A percentile compares a stretch with the other conserved stretches of the same genome.
Conservation (phyloP, 1,140 invertebrate genomes). For the Trypoxylus dichotomus region DNA sequence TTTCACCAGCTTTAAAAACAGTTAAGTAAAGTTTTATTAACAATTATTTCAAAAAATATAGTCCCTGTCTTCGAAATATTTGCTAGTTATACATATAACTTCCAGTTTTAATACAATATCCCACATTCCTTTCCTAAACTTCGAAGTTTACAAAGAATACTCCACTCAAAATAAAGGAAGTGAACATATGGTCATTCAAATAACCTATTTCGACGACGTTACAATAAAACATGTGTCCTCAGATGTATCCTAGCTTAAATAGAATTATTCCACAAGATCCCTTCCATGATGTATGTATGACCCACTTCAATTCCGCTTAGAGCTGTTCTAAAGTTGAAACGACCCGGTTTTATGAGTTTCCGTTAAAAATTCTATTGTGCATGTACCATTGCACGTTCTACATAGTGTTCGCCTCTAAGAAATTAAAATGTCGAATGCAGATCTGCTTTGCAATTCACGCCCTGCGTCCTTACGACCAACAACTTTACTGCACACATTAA, state of each 20-base stretch:
- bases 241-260: not conserved
- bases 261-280: not conserved
- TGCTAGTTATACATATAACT: too few relatives aligned
- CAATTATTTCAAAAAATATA: too few relatives aligned
- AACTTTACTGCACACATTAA: slow-evolving; percentile 22
- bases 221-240: too few relatives aligned
- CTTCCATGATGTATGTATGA: not conserved
- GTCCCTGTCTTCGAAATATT: too few relatives aligned
- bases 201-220: too few relatives aligned
- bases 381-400: not conserved
- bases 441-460: not conserved
- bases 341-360: slow-evolving; percentile 13
- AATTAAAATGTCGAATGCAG: slow-evolving; percentile 22
- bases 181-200: too few relatives aligned
- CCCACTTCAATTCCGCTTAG: not conserved
- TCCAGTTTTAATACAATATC: too few relatives aligned
- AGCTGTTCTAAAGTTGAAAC: not conserved
- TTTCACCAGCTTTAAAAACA: too few relatives aligned
- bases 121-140: too few relatives aligned
- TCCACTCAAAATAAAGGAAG: too few relatives aligned
- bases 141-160: too few relatives aligned
- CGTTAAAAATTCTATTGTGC: slow-evolving; percentile 8
- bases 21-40: too few relatives aligned
- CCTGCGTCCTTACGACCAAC: not conserved
- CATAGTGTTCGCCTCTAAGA: not conserved